Percentiles rank a stretch among this genome's conserved stretches.
Conservation (phyloP, 1,140 invertebrate species). For the Thalassaphorura encarpata region DNA sequence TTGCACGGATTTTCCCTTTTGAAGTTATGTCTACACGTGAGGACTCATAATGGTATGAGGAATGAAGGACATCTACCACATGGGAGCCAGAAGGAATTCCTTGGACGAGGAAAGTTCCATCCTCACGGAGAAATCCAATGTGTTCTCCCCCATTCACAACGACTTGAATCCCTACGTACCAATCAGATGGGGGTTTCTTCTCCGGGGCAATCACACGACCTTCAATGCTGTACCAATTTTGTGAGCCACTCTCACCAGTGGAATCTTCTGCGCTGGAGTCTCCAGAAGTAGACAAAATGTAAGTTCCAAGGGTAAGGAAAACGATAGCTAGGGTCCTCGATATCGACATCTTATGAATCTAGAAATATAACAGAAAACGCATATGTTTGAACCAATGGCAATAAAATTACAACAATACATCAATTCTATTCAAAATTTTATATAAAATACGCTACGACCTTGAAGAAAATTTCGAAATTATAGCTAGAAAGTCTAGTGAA, state of each 20-base stretch:
- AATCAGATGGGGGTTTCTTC: conserved; percentile 47
- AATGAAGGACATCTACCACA: conserved; percentile 83
- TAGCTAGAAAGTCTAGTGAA: too few species aligned
- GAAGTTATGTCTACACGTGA: conserved; percentile 89
- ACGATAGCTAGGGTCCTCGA: neutral
- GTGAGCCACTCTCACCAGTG: too few species aligned
- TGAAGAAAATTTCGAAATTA: too few species aligned
- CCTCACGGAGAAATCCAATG: conserved; percentile 72
- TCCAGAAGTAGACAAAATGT: neutral
- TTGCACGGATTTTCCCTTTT: conserved; percentile 89
- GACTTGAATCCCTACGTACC: conserved; percentile 66
- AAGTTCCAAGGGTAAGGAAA: neutral
- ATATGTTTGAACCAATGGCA: neutral
- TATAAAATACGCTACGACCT: too few species aligned
- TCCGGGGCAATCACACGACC: conserved; percentile 69
- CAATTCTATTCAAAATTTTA: too few species aligned
- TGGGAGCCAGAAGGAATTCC: conserved; percentile 91
- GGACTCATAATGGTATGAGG: conserved; percentile 83
- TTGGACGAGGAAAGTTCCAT: conserved; percentile 84
- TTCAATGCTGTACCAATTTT: conserved; percentile 49
- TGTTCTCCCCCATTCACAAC: conserved; percentile 79
- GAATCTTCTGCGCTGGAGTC: neutral
- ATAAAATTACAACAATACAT: neutral
- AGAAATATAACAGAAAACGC: neutral
- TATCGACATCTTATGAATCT: neutral